Evolutionary conservation across 2,113 vertebrate genomes (phyloP).

Genomic region (Ursus arctos): DNA sequence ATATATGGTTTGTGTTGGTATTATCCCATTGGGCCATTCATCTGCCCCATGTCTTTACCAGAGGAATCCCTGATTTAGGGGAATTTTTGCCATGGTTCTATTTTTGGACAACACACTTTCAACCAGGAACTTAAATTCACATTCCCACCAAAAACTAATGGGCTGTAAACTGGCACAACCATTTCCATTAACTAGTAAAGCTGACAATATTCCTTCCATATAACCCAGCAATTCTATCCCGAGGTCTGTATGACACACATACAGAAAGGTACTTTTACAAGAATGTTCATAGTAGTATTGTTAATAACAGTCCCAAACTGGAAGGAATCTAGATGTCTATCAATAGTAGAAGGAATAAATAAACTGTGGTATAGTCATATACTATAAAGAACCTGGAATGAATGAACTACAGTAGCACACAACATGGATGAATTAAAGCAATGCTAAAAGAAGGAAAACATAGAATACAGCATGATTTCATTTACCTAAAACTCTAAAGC

Average conservation of each 20-base stretch:
- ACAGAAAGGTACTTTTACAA: not conserved
- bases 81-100: constrained; percentile 11
- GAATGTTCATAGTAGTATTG: not conserved
- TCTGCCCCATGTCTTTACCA: not conserved
- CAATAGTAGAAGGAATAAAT: not conserved
- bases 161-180: not conserved
- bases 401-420: constrained; percentile 16
- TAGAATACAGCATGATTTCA: not conserved
- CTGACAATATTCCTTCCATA: constrained; percentile 10
- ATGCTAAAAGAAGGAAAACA: not conserved
- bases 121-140: constrained; percentile 43
- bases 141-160: not conserved
- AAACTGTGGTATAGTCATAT: not conserved
- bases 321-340: constrained; percentile 6
- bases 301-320: not conserved
- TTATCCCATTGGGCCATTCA: not conserved
- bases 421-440: not conserved
- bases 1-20: constrained; percentile 14
- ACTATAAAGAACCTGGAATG: not conserved
- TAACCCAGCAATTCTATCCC: constrained; percentile 3
- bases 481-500: constrained; percentile 42
- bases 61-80: constrained; percentile 3
- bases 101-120: constrained; percentile 45
- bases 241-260: not conserved
- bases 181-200: not conserved